phyloP scores from a whole-genome alignment of 2,888 invertebrate species.

The Microdon myrmicae region DNA sequence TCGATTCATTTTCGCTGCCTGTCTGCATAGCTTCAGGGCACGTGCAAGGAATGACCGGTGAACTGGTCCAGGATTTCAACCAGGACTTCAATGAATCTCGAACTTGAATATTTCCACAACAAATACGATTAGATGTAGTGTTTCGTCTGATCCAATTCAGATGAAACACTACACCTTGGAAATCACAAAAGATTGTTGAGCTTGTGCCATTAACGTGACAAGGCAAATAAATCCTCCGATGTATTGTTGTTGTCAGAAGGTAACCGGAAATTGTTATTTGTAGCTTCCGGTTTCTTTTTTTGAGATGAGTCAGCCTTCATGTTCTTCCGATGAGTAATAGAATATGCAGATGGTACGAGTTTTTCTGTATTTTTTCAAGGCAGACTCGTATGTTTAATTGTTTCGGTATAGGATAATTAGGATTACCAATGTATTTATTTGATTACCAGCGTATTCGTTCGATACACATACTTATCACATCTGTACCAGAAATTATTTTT shows the following conservation, averaged over 20 bases:
- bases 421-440: no score
- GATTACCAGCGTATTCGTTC: no score
- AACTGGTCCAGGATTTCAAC: slow-evolving; percentile 2
- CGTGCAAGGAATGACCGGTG: slow-evolving; percentile 2
- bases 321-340: no score
- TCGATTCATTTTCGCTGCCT: slow-evolving; percentile 22
- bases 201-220: slow-evolving; percentile 13
- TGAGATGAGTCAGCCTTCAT: no score
- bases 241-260: slow-evolving; percentile 24
- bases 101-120: background rate
- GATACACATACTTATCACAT: no score
- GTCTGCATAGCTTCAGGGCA: background rate
- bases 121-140: no score
- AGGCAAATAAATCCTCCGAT: slow-evolving; percentile 26
- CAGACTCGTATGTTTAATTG: no score
- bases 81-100: background rate
- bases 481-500: no score
- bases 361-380: no score
- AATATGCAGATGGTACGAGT: no score
- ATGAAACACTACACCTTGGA: slow-evolving; percentile 10
- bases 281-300: slow-evolving; percentile 25
- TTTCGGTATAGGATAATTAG: no score
- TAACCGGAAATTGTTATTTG: slow-evolving; percentile 37
- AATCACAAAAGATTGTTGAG: slow-evolving; percentile 22
- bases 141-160: no score